A percentile compares a stretch with the other conserved stretches of the same genome.
These are phyloP conservation scores for Metellina segmentata DNA, from an alignment of 2,888 invertebrate genomes.

Conservation along the genomic window DNA sequence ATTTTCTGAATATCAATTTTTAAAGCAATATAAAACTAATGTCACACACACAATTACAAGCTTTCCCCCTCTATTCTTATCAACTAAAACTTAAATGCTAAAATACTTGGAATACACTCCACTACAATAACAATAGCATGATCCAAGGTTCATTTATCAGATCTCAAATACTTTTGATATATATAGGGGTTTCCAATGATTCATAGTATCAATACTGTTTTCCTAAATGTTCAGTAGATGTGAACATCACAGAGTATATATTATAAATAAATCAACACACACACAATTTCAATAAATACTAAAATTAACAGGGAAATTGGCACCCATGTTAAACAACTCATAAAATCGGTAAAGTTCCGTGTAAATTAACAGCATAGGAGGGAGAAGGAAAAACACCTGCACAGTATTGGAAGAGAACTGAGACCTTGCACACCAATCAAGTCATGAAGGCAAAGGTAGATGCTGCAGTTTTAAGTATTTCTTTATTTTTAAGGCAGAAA, in stretches of 20 bases:
- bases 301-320: conserved; percentile 72
- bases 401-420: conserved; percentile 49
- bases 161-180: conserved; percentile 32
- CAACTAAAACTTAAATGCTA: conserved; percentile 43
- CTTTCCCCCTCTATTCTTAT: background rate
- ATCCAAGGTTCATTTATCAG: conserved; percentile 31
- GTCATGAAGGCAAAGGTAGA: conserved; percentile 69
- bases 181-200: conserved; percentile 1
- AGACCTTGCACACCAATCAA: conserved; percentile 46
- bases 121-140: conserved; percentile 44
- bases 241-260: conserved; percentile 20
- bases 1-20: background rate
- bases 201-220: conserved; percentile 1
- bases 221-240: conserved; percentile 27
- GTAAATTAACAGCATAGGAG: conserved; percentile 48
- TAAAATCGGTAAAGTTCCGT: conserved; percentile 55
- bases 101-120: background rate
- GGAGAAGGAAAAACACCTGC: conserved; percentile 26
- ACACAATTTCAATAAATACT: conserved; percentile 57
- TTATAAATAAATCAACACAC: conserved; percentile 47
- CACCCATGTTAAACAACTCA: conserved; percentile 62
- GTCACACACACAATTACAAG: conserved; percentile 8
- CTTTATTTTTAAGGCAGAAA: conserved; percentile 64
- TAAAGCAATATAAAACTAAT: conserved; percentile 33
- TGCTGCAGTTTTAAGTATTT: conserved; percentile 64